A percentile compares a stretch with the other conserved stretches of the same genome.
Evolutionary conservation across 2,888 invertebrate genomes (phyloP).

Genomic region (Cantharis rustica): DNA sequence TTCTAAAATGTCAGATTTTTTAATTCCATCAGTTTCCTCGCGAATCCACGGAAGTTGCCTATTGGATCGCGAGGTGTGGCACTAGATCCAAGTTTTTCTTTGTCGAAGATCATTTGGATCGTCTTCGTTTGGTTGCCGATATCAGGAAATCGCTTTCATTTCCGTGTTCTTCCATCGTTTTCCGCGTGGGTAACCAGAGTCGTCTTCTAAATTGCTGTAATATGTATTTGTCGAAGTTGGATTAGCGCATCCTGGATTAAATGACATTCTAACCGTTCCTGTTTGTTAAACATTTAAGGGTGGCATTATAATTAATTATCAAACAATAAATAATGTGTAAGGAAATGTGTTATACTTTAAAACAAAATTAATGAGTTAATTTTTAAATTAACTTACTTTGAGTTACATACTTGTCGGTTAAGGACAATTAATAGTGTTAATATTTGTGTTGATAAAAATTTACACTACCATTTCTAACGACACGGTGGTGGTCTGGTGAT

Average conservation of each 20-base stretch:
- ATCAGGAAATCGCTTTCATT: constrained; percentile 47
- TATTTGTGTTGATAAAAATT: not conserved
- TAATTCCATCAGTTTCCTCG: constrained; percentile 32
- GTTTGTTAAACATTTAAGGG: constrained; percentile 7
- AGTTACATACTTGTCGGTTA: not conserved
- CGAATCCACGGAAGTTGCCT: constrained; percentile 41
- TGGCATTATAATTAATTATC: not conserved
- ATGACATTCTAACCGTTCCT: constrained; percentile 40
- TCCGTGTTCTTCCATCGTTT: constrained; percentile 44
- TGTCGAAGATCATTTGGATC: constrained; percentile 39
- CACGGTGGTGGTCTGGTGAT: constrained; percentile 73
- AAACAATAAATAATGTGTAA: not conserved
- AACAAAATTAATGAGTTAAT: not conserved
- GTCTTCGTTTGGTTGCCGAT: constrained; percentile 36
- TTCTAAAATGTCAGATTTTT: constrained; percentile 32
- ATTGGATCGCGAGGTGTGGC: constrained; percentile 47
- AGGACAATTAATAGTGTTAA: not conserved
- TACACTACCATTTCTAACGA: constrained; percentile 69
- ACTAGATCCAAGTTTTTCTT: constrained; percentile 49
- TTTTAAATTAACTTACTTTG: not conserved
- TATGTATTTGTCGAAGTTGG: constrained; percentile 46
- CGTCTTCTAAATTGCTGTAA: constrained; percentile 46
- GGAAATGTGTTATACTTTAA: not conserved
- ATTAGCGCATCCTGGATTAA: constrained; percentile 39
- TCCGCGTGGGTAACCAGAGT: constrained; percentile 36